These are phyloP conservation scores for Petrocephalus zakoni DNA, from an alignment of 2,113 vertebrate genomes.

Conservation along the genomic window DNA sequence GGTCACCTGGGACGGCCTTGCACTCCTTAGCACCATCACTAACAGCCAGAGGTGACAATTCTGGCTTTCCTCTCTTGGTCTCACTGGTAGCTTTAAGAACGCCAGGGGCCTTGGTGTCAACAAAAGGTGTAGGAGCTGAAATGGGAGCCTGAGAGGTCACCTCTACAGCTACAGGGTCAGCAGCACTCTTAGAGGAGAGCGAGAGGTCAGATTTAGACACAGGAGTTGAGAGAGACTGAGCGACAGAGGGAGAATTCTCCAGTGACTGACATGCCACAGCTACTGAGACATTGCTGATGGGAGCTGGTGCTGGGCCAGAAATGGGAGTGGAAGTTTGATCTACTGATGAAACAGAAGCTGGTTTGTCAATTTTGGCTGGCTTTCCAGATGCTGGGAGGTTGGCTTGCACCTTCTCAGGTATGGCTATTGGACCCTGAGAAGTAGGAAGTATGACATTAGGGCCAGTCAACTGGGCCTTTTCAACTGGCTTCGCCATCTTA, in stretches of 20 bases:
- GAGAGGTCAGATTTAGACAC: constrained; percentile 20
- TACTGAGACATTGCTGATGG: constrained; percentile 12
- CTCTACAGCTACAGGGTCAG: constrained; percentile 48
- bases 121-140: constrained; percentile 55
- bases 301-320: constrained; percentile 7
- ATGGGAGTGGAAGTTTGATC: constrained; percentile 17
- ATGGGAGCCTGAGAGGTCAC: constrained; percentile 52
- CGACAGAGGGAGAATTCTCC: background rate
- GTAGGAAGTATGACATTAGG: background rate
- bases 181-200: constrained; percentile 33
- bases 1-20: background rate
- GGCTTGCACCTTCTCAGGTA: background rate
- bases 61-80: background rate
- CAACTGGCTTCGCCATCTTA: background rate
- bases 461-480: background rate
- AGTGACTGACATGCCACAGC: constrained; percentile 12
- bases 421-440: background rate
- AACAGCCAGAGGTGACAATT: background rate
- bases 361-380: background rate
- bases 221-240: constrained; percentile 16
- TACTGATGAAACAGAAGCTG: constrained; percentile 21
- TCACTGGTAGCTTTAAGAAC: constrained; percentile 43
- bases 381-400: constrained; percentile 7
- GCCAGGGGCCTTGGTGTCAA: constrained; percentile 40
- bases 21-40: background rate